Percentiles rank a stretch among this genome's conserved stretches.
These are phyloP conservation scores for Eupithecia dodoneata DNA, from an alignment of 2,888 invertebrate species.

Conservation along the genomic window DNA sequence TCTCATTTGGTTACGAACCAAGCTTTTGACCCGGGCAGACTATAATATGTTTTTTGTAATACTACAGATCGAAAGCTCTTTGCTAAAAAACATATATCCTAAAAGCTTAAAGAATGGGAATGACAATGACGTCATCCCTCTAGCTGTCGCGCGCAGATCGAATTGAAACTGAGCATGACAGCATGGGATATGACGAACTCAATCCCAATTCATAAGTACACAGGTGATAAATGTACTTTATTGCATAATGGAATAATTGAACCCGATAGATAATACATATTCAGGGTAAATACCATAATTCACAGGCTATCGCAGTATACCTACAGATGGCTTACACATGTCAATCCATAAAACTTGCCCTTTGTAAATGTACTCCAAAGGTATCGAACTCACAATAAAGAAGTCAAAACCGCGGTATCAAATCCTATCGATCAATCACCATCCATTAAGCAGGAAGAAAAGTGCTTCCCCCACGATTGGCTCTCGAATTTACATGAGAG, in stretches of 20 bases:
- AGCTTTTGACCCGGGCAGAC: neutral
- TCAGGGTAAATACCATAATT: neutral
- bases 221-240: neutral
- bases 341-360: neutral
- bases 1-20: neutral
- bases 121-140: neutral
- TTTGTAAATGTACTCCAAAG: neutral
- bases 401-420: slow-evolving; percentile 82
- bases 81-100: neutral
- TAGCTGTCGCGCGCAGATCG: neutral
- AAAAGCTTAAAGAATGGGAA: neutral
- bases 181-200: neutral
- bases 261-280: neutral
- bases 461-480: slow-evolving; percentile 83
- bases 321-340: neutral
- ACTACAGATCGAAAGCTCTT: neutral
- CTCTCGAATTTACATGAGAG: slow-evolving; percentile 84
- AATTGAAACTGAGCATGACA: neutral
- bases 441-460: slow-evolving; percentile 84
- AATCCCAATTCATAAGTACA: neutral
- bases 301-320: neutral
- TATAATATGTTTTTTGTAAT: neutral
- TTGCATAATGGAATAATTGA: neutral
- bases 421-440: slow-evolving; percentile 82
- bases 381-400: slow-evolving; percentile 51